Evolutionary conservation across 1,140 invertebrate genomes (phyloP).

Genomic region (Pseudomyrmex flavicornis): DNA sequence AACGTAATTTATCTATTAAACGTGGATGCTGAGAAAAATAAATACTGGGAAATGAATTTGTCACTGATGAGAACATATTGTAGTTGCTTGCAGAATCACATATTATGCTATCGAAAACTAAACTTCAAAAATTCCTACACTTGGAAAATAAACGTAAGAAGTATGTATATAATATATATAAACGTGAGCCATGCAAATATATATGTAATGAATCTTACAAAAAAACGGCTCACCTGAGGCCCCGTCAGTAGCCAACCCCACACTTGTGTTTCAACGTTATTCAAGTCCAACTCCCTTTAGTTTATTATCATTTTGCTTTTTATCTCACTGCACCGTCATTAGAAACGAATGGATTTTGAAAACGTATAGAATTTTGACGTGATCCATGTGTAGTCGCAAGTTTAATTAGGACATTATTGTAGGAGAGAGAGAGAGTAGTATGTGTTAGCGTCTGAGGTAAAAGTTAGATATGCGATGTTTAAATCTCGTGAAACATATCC

Average conservation of each 20-base stretch:
- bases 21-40: slow-evolving; percentile 2
- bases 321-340: slow-evolving; percentile 17
- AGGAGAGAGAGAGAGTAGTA: neutral
- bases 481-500: neutral
- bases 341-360: slow-evolving; percentile 18
- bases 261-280: slow-evolving; percentile 80
- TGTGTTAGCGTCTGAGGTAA: neutral
- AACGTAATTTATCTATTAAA: slow-evolving; percentile 18
- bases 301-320: slow-evolving; percentile 35
- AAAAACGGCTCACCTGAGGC: slow-evolving; percentile 82
- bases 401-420: slow-evolving; percentile 12
- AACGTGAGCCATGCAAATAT: slow-evolving; percentile 71
- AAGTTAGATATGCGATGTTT: neutral
- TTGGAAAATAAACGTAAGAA: slow-evolving; percentile 80
- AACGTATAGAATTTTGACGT: slow-evolving; percentile 4
- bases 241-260: slow-evolving; percentile 79
- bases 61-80: slow-evolving; percentile 18
- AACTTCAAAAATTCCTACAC: slow-evolving; percentile 69
- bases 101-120: slow-evolving; percentile 73
- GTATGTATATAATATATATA: slow-evolving; percentile 10
- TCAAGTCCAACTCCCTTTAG: slow-evolving; percentile 84
- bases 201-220: slow-evolving; percentile 63
- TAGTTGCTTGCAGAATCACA: slow-evolving; percentile 72
- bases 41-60: neutral
- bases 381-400: slow-evolving; percentile 6